Base-by-base conservation (phyloP, 2,888 invertebrate genomes). In the Mamestra brassicae region DNA sequence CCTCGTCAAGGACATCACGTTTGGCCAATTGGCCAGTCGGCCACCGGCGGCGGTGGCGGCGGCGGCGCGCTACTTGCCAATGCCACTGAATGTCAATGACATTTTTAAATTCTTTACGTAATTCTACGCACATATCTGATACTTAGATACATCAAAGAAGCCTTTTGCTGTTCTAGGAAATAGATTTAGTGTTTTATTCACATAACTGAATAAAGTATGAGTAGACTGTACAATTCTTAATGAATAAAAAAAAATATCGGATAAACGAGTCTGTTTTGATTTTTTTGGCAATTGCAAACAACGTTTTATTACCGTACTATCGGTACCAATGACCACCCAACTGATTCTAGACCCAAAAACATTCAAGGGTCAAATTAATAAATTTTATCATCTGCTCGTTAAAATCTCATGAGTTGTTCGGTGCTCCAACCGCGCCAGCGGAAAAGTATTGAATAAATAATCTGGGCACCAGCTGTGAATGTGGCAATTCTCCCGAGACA, bases 1-100 rank as follows among this genome's bases (percentile, higher is more conserved):
- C 86, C 87, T 90, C 89, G 87, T 85, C 90, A 92, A 93, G 90
- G 92, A 89, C 92, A 90, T 85, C 87, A 87, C 87, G 87, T 89
- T 89, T 84, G 87, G 78, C 87, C 89, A 90, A 90, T 92, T 90
- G 90, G 88, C 88, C 89, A 89, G 87, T 88, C 88, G 89, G 89
- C 88, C 90, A 89, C 86, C 88, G 79, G 78, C 86, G 81, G 74
- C 86, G 80, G 74, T 78, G 76, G 64, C 81, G 81, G 74, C 81
- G 76, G 76, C 81, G 86, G 65, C 82, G 85, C 80, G 75, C 80
- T 80, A 80, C 85, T 83, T 81, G 86, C 79, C 89, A 86, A 80
- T 87, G 89, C 81, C 83, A 87, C 83, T 88, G 87, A 90, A 92
- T 91, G 92, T 92, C 92, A 93, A 90, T 91, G 92, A 91, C 92